A percentile compares a stretch with the other conserved stretches of the same genome.
phyloP scores from a whole-genome alignment of 2,797 vertebrate species.

The Pygocentrus nattereri region DNA sequence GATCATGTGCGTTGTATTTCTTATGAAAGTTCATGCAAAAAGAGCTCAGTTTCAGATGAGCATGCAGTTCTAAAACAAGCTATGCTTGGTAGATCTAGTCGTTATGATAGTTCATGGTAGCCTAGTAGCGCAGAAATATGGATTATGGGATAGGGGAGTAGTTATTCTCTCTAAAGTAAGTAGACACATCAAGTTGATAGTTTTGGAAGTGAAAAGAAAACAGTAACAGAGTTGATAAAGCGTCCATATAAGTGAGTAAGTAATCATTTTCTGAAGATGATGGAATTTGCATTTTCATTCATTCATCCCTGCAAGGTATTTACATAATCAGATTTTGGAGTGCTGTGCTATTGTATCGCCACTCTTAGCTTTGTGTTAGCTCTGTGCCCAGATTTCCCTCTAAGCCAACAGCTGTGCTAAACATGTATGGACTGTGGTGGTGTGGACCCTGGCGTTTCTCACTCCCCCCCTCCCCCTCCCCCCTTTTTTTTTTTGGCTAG shows the following conservation, averaged over 20 bases:
- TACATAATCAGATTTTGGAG: neutral
- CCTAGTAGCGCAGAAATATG: too few species aligned
- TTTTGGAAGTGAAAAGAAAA: neutral
- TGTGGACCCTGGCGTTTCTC: constrained; percentile 27
- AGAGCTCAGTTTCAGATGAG: too few species aligned
- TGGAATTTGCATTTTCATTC: neutral
- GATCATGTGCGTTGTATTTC: too few species aligned
- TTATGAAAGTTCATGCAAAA: too few species aligned
- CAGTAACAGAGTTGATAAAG: neutral
- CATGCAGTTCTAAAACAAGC: too few species aligned
- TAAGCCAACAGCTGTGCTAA: constrained; percentile 64
- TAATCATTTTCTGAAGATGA: too few species aligned
- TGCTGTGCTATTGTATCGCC: constrained; percentile 46
- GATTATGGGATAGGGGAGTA: too few species aligned
- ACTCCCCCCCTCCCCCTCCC: neutral
- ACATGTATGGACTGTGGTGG: constrained; percentile 49
- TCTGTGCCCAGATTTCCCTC: neutral
- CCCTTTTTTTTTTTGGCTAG: constrained; percentile 74
- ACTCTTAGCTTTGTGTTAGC: constrained; percentile 23
- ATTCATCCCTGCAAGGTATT: neutral
- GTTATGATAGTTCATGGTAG: too few species aligned
- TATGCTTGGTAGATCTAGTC: too few species aligned
- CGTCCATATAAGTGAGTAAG: neutral
- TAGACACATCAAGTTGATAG: too few species aligned
- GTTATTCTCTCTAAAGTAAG: too few species aligned